These are phyloP conservation scores for Hyperoodon ampullatus DNA, from an alignment of 2,113 vertebrate species.

Conservation along the genomic window DNA sequence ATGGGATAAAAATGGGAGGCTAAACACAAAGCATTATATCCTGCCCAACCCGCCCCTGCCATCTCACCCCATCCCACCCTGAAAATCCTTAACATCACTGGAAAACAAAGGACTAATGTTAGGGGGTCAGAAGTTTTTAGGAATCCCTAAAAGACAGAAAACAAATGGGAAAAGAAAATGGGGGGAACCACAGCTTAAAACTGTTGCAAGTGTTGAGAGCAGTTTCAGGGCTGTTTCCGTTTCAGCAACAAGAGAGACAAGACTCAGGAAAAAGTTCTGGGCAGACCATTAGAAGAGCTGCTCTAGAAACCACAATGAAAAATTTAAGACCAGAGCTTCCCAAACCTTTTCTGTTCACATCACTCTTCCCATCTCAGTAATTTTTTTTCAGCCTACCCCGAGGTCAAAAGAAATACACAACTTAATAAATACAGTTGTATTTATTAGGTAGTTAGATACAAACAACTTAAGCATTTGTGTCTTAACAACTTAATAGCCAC, in stretches of 20 bases:
- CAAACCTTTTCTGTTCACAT: background rate
- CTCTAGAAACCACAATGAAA: background rate
- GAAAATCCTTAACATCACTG: background rate
- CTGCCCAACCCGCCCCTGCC: no score
- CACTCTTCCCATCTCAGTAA: background rate
- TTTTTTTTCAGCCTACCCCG: background rate
- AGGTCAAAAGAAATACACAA: background rate
- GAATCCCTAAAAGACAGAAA: background rate
- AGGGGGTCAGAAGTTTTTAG: background rate
- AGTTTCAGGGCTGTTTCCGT: background rate
- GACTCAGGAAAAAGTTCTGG: background rate
- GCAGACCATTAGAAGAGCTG: background rate
- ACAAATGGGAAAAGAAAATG: background rate
- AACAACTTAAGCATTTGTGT: background rate
- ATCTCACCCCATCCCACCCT: background rate
- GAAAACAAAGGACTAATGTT: background rate
- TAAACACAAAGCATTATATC: background rate
- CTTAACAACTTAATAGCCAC: background rate
- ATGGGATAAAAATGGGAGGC: background rate
- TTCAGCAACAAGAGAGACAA: background rate
- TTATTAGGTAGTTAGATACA: background rate
- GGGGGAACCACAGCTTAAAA: background rate
- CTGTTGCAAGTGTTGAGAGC: background rate
- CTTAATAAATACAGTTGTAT: background rate
- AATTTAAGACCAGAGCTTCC: background rate